phyloP scores from a whole-genome alignment of 2,888 invertebrate genomes.

The Papilio demoleus region DNA sequence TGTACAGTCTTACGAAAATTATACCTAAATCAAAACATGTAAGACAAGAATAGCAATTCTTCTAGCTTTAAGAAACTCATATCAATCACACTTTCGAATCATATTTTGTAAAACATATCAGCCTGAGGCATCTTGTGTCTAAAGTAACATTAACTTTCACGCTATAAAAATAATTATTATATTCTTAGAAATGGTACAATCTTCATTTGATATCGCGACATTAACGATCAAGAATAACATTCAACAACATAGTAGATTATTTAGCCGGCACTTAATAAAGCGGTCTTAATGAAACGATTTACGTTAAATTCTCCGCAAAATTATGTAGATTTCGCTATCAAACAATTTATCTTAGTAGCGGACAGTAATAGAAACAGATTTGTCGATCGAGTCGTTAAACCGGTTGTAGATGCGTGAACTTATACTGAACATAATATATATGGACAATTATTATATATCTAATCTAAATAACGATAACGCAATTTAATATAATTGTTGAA shows the following conservation, averaged over 20 bases:
- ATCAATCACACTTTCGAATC: constrained; percentile 1
- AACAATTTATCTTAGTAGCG: constrained; percentile 76
- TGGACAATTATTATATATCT: not conserved
- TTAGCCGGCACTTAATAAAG: constrained; percentile 62
- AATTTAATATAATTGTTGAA: not conserved
- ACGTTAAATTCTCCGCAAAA: constrained; percentile 73
- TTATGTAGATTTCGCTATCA: constrained; percentile 71
- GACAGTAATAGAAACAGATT: constrained; percentile 58
- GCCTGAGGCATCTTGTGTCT: not conserved
- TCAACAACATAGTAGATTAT: constrained; percentile 58
- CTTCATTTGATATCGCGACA: constrained; percentile 33
- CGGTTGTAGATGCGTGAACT: constrained; percentile 54
- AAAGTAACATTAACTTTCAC: constrained; percentile 2
- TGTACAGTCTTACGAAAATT: not conserved
- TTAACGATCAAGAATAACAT: constrained; percentile 39
- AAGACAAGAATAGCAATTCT: too few species aligned
- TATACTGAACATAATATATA: not conserved
- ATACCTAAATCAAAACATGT: too few species aligned
- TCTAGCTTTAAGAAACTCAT: too few species aligned
- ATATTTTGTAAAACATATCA: not conserved
- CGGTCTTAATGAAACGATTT: constrained; percentile 65
- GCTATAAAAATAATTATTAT: constrained; percentile 6
- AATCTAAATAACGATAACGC: not conserved
- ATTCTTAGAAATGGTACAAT: constrained; percentile 11
- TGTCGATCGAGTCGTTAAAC: constrained; percentile 67